Evolutionary conservation across 2,888 invertebrate species (phyloP), one percentile per base, ranked within the genome.

Genomic region (Cactoblastis cactorum): DNA sequence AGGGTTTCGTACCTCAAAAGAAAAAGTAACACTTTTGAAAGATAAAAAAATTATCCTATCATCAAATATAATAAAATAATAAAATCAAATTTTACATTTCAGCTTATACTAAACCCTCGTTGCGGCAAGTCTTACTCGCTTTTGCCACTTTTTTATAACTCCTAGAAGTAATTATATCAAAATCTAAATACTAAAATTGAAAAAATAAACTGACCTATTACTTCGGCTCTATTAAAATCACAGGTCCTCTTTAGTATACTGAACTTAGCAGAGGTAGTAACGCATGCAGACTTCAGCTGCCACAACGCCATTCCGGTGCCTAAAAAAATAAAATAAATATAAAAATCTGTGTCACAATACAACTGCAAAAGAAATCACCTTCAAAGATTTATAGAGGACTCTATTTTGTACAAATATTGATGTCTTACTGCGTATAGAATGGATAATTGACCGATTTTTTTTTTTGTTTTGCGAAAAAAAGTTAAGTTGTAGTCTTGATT

Each of bases 211-310:
- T 33, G n/a, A 33, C 33, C 33, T 11, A 12, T n/a, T 12, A 33
- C 33, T 12, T 12, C 33, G 3, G 12, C n/a, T 2, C 12, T 12
- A 12, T 33, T 33, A n/a, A 33, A 3, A 33, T 33, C 33, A 12
- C n/a, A 33, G 2, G 57, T 56, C 24, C 53, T 58, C 32, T 48
- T 24, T 9, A 56, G 51, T 9, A 55, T 49, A 1, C 53, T 54
- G 14, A 62, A 55, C 39, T 71, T 66, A 15, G 65, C 39, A 0
- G 69, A 61, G 9, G 75, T 65, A 12, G 59, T 56, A 4, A 77
- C 69, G 4, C 69, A 73, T 1, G 71, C 65, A n/a, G 79, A 77
- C 58, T 68, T 77, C 24, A 67, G 71, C 41, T 72, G 71, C 45
- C 53, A 68, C 15, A 60, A 12, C 18, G 54, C 58, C 39, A 71